phyloP scores from a whole-genome alignment of 2,888 invertebrate genomes.

The Escarpia spicata region DNA sequence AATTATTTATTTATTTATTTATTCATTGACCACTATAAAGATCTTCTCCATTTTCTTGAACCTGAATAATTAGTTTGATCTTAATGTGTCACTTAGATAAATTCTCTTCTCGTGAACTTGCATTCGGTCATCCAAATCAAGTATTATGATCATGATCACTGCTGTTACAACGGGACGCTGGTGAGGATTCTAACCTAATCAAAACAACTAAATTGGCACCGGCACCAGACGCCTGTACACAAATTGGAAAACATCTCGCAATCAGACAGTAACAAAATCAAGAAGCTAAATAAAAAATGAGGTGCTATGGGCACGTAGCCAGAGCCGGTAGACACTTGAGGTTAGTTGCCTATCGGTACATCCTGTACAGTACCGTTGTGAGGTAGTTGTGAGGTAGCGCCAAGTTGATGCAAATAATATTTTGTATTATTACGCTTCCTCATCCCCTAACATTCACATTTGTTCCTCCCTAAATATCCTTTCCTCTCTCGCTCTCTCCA shows the following conservation, averaged over 20 bases:
- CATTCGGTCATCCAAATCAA: not conserved
- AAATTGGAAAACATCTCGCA: not conserved
- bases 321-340: not conserved
- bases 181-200: not conserved
- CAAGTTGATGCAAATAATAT: too few relatives aligned
- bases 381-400: too few relatives aligned
- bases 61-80: not conserved
- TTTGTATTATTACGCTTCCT: too few relatives aligned
- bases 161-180: not conserved
- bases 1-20: not conserved
- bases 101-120: not conserved
- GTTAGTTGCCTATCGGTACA: too few relatives aligned
- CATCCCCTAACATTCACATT: too few relatives aligned
- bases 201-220: not conserved
- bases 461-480: too few relatives aligned
- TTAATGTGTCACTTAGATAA: not conserved
- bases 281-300: constrained; percentile 6
- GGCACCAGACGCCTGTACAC: not conserved
- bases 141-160: not conserved
- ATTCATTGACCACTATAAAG: too few relatives aligned
- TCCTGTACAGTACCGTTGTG: too few relatives aligned
- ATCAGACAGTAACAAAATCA: not conserved
- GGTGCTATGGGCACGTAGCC: not conserved
- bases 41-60: too few relatives aligned
- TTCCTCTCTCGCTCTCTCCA: too few relatives aligned